Percentiles rank a stretch among this genome's conserved stretches.
Evolutionary conservation across 2,888 invertebrate genomes (phyloP).

Genomic region (Cantharis lateralis): DNA sequence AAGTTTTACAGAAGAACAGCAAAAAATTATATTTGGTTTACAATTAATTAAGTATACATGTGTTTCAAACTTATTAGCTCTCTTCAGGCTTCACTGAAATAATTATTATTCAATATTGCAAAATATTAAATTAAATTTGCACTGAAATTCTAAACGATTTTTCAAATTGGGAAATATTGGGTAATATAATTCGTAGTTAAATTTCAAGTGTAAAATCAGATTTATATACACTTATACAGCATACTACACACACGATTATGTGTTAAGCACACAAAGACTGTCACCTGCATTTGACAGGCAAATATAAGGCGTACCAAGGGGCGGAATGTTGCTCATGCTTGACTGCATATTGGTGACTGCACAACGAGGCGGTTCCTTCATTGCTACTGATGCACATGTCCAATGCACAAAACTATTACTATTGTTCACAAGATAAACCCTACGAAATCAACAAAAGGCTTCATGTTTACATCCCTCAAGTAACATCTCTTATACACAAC

Average conservation of each 20-base stretch:
- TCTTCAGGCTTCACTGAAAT: not conserved
- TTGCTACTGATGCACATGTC: slow-evolving; percentile 43
- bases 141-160: not conserved
- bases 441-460: not conserved
- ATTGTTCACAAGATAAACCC: not conserved
- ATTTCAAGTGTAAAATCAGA: not conserved
- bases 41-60: not conserved
- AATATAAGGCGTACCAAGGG: slow-evolving; percentile 47
- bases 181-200: not conserved
- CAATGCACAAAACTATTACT: slow-evolving; percentile 30
- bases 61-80: not conserved
- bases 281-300: slow-evolving; percentile 35
- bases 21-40: too few species aligned
- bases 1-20: too few species aligned
- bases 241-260: not conserved
- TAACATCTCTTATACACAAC: not conserved
- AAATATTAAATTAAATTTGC: not conserved
- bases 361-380: slow-evolving; percentile 46
- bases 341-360: slow-evolving; percentile 54
- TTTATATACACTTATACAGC: not conserved
- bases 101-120: not conserved
- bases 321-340: slow-evolving; percentile 55
- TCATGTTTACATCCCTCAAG: not conserved
- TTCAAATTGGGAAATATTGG: not conserved
- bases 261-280: slow-evolving; percentile 7